These are phyloP conservation scores for Gambusia yucatana DNA, from an alignment of 2,797 vertebrate species.

Conservation along the genomic window DNA sequence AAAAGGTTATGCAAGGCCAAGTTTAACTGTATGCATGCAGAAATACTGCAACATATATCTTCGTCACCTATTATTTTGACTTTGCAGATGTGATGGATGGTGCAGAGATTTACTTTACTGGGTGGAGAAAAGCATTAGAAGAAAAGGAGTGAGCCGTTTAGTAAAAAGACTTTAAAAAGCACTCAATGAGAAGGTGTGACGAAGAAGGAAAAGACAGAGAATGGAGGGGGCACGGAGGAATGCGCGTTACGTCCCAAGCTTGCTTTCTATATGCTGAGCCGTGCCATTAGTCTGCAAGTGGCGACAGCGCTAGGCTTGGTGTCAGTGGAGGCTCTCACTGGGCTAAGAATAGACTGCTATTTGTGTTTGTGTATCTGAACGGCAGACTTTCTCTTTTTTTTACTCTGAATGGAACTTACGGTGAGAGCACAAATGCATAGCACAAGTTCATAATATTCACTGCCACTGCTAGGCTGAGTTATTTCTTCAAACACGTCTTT, in stretches of 20 bases:
- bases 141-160: not conserved
- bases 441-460: constrained; percentile 54
- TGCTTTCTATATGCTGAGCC: constrained; percentile 29
- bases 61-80: constrained; percentile 1
- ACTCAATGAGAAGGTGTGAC: constrained; percentile 2
- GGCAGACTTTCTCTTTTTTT: constrained; percentile 41
- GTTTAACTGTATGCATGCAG: not conserved
- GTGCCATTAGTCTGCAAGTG: constrained; percentile 56
- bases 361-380: constrained; percentile 80
- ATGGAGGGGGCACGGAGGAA: constrained; percentile 11
- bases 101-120: constrained; percentile 22
- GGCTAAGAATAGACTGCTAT: constrained; percentile 82
- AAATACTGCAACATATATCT: constrained; percentile 12
- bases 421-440: constrained; percentile 52
- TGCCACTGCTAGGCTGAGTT: constrained; percentile 27
- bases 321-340: constrained; percentile 71
- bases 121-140: constrained; percentile 3
- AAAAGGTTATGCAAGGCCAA: constrained; percentile 34
- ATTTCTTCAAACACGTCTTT: constrained; percentile 39
- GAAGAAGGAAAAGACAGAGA: constrained; percentile 9
- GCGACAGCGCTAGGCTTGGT: constrained; percentile 59
- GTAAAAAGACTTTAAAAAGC: constrained; percentile 5
- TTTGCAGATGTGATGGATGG: constrained; percentile 5
- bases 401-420: constrained; percentile 64
- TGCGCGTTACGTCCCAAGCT: constrained; percentile 30